Evolutionary conservation across 2,888 invertebrate species (phyloP).

Genomic region (Dynastes grantii): DNA sequence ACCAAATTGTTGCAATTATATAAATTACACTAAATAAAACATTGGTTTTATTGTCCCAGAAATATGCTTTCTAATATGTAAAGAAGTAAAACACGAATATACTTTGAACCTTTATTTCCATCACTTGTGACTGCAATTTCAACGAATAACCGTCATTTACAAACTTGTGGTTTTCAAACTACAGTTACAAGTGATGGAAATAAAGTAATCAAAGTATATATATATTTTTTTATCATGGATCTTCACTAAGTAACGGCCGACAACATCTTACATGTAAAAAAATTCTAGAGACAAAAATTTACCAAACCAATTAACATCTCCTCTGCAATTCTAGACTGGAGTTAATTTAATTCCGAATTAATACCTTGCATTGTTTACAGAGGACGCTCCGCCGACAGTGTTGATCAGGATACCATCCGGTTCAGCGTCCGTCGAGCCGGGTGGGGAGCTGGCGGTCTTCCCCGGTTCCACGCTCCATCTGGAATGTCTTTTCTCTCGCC

Average conservation of each 20-base stretch:
- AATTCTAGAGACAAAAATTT: background rate
- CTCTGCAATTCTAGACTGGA: background rate
- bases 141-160: no score
- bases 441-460: slow-evolving; percentile 85
- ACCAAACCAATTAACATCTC: background rate
- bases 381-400: slow-evolving; percentile 88
- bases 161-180: no score
- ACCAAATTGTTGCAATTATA: no score
- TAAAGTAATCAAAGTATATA: no score
- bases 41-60: no score
- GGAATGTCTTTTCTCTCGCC: slow-evolving; percentile 85
- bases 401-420: slow-evolving; percentile 84
- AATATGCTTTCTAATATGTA: no score
- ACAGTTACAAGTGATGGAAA: no score
- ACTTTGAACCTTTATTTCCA: no score
- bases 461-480: slow-evolving; percentile 87
- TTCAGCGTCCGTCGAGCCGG: slow-evolving; percentile 85
- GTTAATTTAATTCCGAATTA: slow-evolving; percentile 6
- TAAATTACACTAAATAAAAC: no score
- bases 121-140: no score
- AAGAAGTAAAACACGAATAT: no score
- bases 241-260: no score
- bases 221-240: background rate
- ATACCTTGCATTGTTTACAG: slow-evolving; percentile 67
- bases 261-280: background rate